Conservation (phyloP, 2,113 vertebrate species). For the Pyrgilauda ruficollis region DNA sequence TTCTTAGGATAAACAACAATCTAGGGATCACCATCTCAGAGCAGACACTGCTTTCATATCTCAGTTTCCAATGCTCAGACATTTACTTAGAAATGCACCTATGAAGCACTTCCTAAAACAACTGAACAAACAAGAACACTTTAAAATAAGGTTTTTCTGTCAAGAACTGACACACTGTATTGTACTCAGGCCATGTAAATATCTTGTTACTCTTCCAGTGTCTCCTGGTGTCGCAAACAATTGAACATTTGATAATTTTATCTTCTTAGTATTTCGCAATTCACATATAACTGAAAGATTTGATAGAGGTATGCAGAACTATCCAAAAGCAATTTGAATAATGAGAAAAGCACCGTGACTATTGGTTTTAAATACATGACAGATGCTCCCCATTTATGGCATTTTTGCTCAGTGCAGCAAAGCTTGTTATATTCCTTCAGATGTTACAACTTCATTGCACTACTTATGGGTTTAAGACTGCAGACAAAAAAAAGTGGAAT, state of each 20-base stretch:
- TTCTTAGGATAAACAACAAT: not conserved
- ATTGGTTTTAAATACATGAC: not conserved
- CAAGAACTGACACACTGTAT: not conserved
- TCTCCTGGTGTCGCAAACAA: not conserved
- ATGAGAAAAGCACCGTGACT: not conserved
- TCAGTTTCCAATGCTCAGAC: not conserved
- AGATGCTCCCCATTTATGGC: not conserved
- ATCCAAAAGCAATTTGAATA: slow-evolving; percentile 11
- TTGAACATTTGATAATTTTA: not conserved
- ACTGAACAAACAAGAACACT: not conserved
- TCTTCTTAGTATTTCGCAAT: not conserved
- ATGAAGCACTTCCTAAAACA: not conserved
- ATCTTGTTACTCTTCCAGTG: not conserved
- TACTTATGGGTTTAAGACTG: not conserved
- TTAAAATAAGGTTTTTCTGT: not conserved
- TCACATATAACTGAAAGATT: not conserved
- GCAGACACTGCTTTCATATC: not conserved
- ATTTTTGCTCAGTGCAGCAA: not conserved
- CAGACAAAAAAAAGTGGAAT: not conserved
- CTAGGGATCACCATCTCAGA: not conserved
- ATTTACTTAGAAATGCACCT: not conserved
- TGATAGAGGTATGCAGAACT: not conserved
- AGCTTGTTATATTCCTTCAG: slow-evolving; percentile 19
- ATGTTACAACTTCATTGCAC: not conserved
- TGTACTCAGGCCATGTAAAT: not conserved